Conservation (phyloP, 1,140 invertebrate genomes). For the Drosophila navojoa region DNA sequence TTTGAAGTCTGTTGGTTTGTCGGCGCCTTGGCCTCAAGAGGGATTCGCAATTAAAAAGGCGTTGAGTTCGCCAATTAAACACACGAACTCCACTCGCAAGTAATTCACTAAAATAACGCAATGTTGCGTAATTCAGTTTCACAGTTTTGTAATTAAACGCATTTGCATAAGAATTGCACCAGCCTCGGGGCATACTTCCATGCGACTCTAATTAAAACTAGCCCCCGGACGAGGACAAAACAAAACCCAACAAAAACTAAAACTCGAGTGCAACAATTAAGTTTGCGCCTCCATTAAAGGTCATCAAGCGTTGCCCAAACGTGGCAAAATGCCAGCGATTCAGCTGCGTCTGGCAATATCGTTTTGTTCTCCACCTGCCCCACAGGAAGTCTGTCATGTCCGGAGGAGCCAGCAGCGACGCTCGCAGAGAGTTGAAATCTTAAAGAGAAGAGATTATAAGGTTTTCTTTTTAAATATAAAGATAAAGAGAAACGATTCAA, state of each 20-base stretch:
- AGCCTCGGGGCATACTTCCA: slow-evolving; percentile 68
- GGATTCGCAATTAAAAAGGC: slow-evolving; percentile 72
- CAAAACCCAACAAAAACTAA: neutral
- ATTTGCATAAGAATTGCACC: slow-evolving; percentile 78
- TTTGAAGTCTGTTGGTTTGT: slow-evolving; percentile 5
- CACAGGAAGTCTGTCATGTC: slow-evolving; percentile 66
- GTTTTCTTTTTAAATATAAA: too few relatives aligned
- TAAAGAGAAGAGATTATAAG: too few relatives aligned
- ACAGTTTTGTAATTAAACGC: slow-evolving; percentile 82
- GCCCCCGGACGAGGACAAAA: slow-evolving; percentile 7
- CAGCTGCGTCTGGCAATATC: slow-evolving; percentile 52
- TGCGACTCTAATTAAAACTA: slow-evolving; percentile 69
- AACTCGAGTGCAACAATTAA: slow-evolving; percentile 24
- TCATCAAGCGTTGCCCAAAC: slow-evolving; percentile 59
- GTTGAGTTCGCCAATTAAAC: slow-evolving; percentile 76
- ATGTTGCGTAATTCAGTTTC: slow-evolving; percentile 80
- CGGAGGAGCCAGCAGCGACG: slow-evolving; percentile 15
- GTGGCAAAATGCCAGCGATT: slow-evolving; percentile 21
- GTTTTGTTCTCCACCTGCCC: slow-evolving; percentile 58
- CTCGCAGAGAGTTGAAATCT: neutral
- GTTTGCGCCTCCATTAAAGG: slow-evolving; percentile 50
- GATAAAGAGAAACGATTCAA: too few relatives aligned
- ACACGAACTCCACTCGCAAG: slow-evolving; percentile 62
- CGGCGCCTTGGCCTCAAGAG: slow-evolving; percentile 11
- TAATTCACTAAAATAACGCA: slow-evolving; percentile 78